A percentile compares a stretch with the other conserved stretches of the same genome.
These are phyloP conservation scores for Yponomeuta cagnagella DNA, from an alignment of 2,888 invertebrate genomes.

Conservation along the genomic window DNA sequence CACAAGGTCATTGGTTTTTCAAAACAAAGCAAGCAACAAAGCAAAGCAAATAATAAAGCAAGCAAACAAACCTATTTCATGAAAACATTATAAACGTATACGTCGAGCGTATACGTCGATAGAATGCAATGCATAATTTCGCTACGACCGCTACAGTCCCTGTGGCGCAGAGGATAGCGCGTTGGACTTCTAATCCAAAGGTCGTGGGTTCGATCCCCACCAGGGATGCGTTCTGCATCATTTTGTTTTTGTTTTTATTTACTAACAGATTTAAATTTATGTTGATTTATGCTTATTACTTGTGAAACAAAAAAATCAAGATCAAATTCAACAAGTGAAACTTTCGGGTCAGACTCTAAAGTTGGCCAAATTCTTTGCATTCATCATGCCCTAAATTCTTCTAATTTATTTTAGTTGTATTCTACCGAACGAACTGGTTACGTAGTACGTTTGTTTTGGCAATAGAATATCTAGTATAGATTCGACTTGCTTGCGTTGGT, in stretches of 20 bases:
- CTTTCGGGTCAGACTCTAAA: not conserved
- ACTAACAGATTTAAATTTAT: not conserved
- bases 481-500: no score
- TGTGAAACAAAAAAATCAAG: not conserved
- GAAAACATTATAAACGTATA: not conserved
- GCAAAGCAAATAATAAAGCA: not conserved
- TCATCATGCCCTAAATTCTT: not conserved
- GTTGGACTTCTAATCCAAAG: constrained; percentile 93
- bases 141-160: constrained; percentile 62
- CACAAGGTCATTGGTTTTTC: no score
- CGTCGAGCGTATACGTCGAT: constrained; percentile 13
- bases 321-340: not conserved
- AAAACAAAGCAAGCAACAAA: no score
- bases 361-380: not conserved
- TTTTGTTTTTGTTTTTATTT: constrained; percentile 19
- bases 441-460: no score
- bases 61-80: not conserved
- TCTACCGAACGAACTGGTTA: no score
- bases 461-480: no score
- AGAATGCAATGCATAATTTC: constrained; percentile 35
- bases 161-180: constrained; percentile 91
- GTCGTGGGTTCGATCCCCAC: constrained; percentile 91
- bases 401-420: not conserved
- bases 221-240: constrained; percentile 75
- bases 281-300: not conserved